These are phyloP conservation scores for Sminthurinus signatus DNA, from an alignment of 1,140 invertebrate genomes.

Conservation along the genomic window DNA sequence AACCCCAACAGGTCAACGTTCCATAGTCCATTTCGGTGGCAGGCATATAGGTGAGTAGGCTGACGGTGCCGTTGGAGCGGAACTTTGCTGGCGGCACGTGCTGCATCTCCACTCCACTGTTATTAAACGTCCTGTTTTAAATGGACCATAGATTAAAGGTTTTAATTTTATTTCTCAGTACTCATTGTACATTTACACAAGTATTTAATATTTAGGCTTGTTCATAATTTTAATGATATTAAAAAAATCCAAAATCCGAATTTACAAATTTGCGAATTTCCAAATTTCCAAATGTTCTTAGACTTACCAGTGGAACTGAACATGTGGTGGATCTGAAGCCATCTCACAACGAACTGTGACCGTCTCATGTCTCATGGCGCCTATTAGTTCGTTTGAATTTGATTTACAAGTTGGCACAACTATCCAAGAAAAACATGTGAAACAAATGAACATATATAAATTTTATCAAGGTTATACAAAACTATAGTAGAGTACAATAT, in stretches of 20 bases:
- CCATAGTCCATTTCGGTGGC: slow-evolving; percentile 75
- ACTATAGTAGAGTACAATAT: too few species aligned
- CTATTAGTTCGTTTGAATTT: slow-evolving; percentile 64
- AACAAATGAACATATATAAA: too few species aligned
- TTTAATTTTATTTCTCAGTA: too few species aligned
- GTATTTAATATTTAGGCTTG: too few species aligned
- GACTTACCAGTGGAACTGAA: slow-evolving; percentile 40
- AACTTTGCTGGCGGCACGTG: slow-evolving; percentile 41
- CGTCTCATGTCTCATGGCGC: slow-evolving; percentile 76
- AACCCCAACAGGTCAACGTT: slow-evolving; percentile 71
- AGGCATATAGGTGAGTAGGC: slow-evolving; percentile 75
- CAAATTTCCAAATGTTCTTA: too few species aligned
- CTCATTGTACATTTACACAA: neutral
- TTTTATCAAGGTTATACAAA: too few species aligned
- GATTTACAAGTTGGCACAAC: slow-evolving; percentile 73
- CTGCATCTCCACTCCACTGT: slow-evolving; percentile 35
- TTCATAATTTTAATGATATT: too few species aligned
- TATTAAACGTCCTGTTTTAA: slow-evolving; percentile 39
- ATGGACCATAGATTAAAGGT: too few species aligned
- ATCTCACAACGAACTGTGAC: slow-evolving; percentile 73
- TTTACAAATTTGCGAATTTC: neutral
- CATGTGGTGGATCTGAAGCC: slow-evolving; percentile 67
- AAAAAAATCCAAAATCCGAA: neutral
- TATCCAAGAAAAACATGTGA: slow-evolving; percentile 46
- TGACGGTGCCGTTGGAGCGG: slow-evolving; percentile 57